Conservation (phyloP, 2,888 invertebrate genomes). For the Melanostoma mellinum region DNA sequence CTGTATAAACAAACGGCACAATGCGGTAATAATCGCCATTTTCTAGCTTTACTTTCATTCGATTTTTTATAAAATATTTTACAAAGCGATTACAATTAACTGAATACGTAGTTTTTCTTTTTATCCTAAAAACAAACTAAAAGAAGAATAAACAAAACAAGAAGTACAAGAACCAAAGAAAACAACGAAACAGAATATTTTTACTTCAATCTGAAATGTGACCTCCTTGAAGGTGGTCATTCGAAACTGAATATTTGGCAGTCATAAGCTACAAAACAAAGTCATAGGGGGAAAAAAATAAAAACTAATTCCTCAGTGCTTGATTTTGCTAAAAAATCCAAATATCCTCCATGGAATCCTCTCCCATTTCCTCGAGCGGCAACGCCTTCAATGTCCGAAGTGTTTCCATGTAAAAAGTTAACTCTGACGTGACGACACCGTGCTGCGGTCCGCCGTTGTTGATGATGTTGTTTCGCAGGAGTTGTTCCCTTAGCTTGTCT, state of each 20-base stretch:
- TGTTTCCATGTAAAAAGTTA: slow-evolving; percentile 95
- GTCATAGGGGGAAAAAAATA: neutral
- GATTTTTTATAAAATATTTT: slow-evolving; percentile 63
- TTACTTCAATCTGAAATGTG: slow-evolving; percentile 48
- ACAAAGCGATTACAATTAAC: slow-evolving; percentile 57
- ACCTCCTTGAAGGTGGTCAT: slow-evolving; percentile 4
- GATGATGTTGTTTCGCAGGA: slow-evolving; percentile 92
- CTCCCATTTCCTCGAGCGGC: slow-evolving; percentile 88
- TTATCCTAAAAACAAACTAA: slow-evolving; percentile 33
- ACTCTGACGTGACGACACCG: slow-evolving; percentile 95
- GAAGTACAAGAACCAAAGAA: slow-evolving; percentile 3
- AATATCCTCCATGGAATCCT: slow-evolving; percentile 90
- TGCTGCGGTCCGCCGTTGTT: slow-evolving; percentile 99
- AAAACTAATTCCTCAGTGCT: slow-evolving; percentile 1
- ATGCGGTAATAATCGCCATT: slow-evolving; percentile 62
- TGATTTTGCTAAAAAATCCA: slow-evolving; percentile 83
- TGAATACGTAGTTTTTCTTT: slow-evolving; percentile 68
- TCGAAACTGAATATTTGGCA: slow-evolving; percentile 59
- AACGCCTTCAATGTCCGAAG: slow-evolving; percentile 90
- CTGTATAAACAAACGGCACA: slow-evolving; percentile 65
- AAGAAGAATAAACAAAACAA: slow-evolving; percentile 16
- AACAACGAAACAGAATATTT: slow-evolving; percentile 12
- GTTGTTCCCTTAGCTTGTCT: slow-evolving; percentile 91
- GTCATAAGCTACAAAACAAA: slow-evolving; percentile 40
- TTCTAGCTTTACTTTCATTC: slow-evolving; percentile 19